These are phyloP conservation scores for Ephydatia muelleri DNA, from an alignment of 37 sponge, comb jelly and placozoan species.

Conservation along the genomic window DNA sequence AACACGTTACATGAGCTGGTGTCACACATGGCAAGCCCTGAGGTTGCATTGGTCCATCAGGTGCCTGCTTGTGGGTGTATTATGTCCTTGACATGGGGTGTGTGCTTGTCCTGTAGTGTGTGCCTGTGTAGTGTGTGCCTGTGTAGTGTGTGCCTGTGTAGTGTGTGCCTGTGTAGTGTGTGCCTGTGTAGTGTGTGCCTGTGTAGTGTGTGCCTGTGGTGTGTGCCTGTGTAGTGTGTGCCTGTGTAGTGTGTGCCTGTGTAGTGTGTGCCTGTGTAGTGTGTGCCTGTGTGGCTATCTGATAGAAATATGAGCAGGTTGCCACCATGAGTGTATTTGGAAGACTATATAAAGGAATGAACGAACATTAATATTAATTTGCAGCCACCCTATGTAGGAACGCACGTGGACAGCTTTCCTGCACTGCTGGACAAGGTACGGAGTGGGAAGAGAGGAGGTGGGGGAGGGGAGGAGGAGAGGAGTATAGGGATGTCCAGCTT, in stretches of 20 bases:
- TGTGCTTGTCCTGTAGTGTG: too few species aligned
- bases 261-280: neutral
- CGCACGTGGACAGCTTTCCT: constrained; percentile 29
- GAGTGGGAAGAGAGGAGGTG: neutral
- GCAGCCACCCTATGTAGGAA: constrained; percentile 25
- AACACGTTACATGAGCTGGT: constrained; percentile 30
- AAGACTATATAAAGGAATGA: neutral
- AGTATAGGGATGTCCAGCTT: too few species aligned
- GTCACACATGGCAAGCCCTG: constrained; percentile 4
- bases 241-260: neutral
- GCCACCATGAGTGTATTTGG: neutral
- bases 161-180: neutral
- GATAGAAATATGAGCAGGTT: neutral
- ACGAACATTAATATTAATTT: neutral
- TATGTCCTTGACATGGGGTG: too few species aligned
- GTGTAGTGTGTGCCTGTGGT: neutral
- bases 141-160: neutral
- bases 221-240: neutral
- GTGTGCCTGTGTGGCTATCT: neutral
- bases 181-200: neutral
- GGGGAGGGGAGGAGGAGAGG: neutral
- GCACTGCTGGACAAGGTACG: constrained; percentile 70
- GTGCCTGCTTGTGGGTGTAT: constrained; percentile 7
- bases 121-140: neutral
- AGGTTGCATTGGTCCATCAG: constrained; percentile 62